These are phyloP conservation scores for Hydra vulgaris DNA, from an alignment of 30 jellyfish, hydroid and myxozoan genomes.

Conservation along the genomic window DNA sequence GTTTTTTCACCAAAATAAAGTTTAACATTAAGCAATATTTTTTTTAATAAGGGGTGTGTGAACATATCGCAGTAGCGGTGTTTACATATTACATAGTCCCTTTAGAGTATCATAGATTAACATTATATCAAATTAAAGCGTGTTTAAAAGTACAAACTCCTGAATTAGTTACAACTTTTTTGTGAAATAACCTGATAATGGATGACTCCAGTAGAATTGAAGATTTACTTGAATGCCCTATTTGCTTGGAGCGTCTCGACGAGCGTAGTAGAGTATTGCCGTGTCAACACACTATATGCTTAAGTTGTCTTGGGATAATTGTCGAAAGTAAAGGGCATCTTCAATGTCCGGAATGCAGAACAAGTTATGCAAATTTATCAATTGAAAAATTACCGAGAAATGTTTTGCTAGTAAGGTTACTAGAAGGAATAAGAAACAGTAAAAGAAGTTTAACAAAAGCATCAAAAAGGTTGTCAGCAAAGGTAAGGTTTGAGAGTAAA, in stretches of 20 bases:
- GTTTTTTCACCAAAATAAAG: neutral
- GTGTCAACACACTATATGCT: constrained; percentile 85
- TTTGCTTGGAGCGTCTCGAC: constrained; percentile 67
- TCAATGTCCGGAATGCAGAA: constrained; percentile 87
- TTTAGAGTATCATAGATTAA: neutral
- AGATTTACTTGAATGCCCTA: constrained; percentile 54
- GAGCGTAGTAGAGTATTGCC: constrained; percentile 81
- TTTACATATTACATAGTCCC: neutral
- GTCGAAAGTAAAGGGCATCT: constrained; percentile 49
- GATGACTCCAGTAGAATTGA: constrained; percentile 30
- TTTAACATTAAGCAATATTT: no score
- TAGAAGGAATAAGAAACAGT: constrained; percentile 27
- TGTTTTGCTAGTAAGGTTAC: constrained; percentile 53
- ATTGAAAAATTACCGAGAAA: constrained; percentile 57
- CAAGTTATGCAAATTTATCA: constrained; percentile 34
- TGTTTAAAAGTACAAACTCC: no score
- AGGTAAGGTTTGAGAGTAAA: neutral
- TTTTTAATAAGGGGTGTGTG: neutral
- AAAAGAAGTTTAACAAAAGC: neutral
- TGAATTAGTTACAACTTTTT: no score
- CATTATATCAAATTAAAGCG: neutral
- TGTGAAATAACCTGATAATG: constrained; percentile 9
- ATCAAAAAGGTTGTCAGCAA: constrained; percentile 21
- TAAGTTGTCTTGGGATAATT: constrained; percentile 41
- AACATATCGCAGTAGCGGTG: neutral